phyloP scores from a whole-genome alignment of 1,140 invertebrate species.

The Brachystomella parvula region DNA sequence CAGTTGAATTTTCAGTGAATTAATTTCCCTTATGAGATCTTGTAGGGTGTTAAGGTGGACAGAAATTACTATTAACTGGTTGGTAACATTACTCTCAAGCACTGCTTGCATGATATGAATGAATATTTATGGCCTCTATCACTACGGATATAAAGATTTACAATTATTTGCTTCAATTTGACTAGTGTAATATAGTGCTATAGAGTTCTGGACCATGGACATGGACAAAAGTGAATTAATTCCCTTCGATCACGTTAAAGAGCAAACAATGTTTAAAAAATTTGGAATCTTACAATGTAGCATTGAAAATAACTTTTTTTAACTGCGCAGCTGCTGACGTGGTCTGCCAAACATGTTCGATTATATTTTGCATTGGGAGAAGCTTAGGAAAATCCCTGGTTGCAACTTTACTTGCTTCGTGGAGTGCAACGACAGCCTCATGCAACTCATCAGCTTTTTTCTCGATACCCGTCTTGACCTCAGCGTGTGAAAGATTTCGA shows the following conservation, averaged over 20 bases:
- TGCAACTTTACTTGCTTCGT: constrained; percentile 28
- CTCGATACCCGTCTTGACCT: constrained; percentile 57
- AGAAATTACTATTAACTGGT: not conserved
- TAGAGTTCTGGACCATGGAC: not conserved
- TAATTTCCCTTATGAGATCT: no score
- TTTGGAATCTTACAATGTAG: constrained; percentile 4
- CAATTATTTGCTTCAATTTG: not conserved
- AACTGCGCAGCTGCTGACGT: constrained; percentile 29
- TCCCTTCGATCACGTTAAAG: no score
- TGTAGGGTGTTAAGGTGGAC: not conserved
- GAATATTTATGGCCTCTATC: not conserved
- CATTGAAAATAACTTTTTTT: constrained; percentile 34
- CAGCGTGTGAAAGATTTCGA: constrained; percentile 53
- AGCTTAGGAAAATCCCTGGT: constrained; percentile 32
- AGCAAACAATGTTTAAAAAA: no score
- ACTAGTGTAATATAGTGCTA: no score
- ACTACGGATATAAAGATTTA: not conserved
- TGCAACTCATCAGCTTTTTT: constrained; percentile 47
- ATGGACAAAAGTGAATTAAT: not conserved
- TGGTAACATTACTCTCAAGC: not conserved
- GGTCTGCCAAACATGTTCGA: constrained; percentile 28
- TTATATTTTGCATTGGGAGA: constrained; percentile 31
- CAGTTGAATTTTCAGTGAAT: no score
- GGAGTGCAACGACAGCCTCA: constrained; percentile 23
- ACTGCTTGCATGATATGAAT: not conserved